A percentile compares a stretch with the other conserved stretches of the same genome.
Conservation (phyloP, 2,113 vertebrate species). For the Agelaius tricolor region DNA sequence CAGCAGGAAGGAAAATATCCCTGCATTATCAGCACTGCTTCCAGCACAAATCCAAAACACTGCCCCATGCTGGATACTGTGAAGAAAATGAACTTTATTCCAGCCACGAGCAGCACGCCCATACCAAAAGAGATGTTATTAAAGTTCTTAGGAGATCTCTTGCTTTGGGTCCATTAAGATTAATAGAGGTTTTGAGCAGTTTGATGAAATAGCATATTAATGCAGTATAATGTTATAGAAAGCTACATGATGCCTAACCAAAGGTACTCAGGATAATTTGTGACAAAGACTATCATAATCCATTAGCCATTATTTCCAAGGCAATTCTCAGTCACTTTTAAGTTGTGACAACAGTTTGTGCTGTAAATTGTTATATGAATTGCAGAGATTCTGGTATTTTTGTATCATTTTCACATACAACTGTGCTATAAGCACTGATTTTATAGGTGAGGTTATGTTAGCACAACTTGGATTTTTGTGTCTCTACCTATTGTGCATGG, state of each 20-base stretch:
- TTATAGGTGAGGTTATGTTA: background rate
- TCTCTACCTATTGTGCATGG: background rate
- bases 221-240: background rate
- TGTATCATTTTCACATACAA: background rate
- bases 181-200: background rate
- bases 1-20: no score
- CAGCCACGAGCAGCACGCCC: background rate
- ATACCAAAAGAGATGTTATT: background rate
- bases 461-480: background rate
- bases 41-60: background rate
- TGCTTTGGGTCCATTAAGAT: background rate
- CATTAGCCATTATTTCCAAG: background rate
- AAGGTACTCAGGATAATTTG: background rate
- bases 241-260: background rate
- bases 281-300: background rate
- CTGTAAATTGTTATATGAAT: background rate
- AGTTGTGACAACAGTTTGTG: background rate
- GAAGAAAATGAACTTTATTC: background rate
- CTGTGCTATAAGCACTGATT: background rate
- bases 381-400: background rate
- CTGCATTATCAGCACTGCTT: background rate
- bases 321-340: background rate
- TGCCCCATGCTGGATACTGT: rapidly evolving
- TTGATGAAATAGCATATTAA: background rate
- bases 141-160: background rate